Conservation (phyloP, 2,113 vertebrate genomes). For the Pithys albifrons region DNA sequence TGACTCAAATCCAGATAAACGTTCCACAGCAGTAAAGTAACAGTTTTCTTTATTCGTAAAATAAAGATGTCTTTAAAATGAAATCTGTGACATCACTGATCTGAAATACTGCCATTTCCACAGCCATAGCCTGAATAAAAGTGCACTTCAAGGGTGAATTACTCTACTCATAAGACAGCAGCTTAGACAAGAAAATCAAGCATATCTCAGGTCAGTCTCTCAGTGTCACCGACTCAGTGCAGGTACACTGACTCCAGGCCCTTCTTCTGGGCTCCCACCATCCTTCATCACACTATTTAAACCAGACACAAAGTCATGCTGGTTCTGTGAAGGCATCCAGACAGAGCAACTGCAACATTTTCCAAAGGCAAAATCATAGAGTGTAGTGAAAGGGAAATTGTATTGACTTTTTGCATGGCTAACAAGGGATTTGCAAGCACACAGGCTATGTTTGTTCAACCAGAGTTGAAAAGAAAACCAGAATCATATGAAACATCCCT, state of each 20-base stretch:
- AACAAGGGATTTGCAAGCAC: slow-evolving; percentile 58
- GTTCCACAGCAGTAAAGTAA: background rate
- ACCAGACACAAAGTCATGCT: slow-evolving; percentile 45
- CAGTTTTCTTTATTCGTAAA: background rate
- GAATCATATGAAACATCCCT: slow-evolving; percentile 63
- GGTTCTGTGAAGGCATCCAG: slow-evolving; percentile 52
- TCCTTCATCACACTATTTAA: background rate
- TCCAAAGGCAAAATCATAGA: slow-evolving; percentile 45
- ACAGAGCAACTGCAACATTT: slow-evolving; percentile 53
- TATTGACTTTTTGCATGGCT: slow-evolving; percentile 36
- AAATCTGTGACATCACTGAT: background rate
- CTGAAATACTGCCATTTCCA: background rate
- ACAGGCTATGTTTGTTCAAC: slow-evolving; percentile 51
- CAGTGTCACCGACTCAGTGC: background rate
- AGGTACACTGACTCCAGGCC: background rate
- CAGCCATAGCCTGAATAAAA: background rate
- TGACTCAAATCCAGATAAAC: background rate
- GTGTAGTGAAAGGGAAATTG: slow-evolving; percentile 49
- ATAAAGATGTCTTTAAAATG: background rate
- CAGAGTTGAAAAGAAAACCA: slow-evolving; percentile 56
- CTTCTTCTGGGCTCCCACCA: background rate
- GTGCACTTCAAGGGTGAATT: background rate
- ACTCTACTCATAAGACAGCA: background rate
- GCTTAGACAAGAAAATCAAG: background rate
- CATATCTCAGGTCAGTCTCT: background rate